Evolutionary conservation across 2,113 vertebrate genomes (phyloP).

Genomic region (Alouatta palliata): DNA sequence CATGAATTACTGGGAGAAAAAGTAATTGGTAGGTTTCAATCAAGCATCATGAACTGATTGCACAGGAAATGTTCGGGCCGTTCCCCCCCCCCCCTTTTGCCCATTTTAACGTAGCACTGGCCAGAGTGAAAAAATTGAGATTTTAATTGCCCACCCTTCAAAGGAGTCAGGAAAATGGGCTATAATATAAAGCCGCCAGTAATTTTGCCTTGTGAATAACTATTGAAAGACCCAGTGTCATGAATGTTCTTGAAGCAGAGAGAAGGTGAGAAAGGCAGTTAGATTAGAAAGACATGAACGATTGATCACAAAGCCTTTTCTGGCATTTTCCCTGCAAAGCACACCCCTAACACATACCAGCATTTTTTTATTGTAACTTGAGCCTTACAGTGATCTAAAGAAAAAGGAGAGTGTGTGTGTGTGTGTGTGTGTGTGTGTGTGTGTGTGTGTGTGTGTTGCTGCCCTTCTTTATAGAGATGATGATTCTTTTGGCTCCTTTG

Average conservation of each 20-base stretch:
- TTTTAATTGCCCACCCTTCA: neutral
- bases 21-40: neutral
- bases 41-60: neutral
- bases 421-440: neutral
- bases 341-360: accelerated
- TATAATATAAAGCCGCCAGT: neutral
- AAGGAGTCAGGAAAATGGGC: neutral
- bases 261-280: neutral
- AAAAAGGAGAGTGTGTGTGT: neutral
- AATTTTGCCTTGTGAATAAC: neutral
- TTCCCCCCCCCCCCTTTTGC: neutral
- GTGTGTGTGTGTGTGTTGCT: neutral
- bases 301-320: neutral
- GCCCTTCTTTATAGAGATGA: neutral
- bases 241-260: neutral
- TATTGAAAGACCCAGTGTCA: neutral
- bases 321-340: neutral
- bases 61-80: neutral
- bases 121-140: neutral
- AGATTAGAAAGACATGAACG: accelerated
- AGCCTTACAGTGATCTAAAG: accelerated
- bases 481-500: neutral
- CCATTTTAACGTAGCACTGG: neutral
- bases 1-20: neutral
- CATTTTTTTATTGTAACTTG: neutral